Evolutionary conservation across 2,888 invertebrate species (phyloP).

Genomic region (Papilio protenor): DNA sequence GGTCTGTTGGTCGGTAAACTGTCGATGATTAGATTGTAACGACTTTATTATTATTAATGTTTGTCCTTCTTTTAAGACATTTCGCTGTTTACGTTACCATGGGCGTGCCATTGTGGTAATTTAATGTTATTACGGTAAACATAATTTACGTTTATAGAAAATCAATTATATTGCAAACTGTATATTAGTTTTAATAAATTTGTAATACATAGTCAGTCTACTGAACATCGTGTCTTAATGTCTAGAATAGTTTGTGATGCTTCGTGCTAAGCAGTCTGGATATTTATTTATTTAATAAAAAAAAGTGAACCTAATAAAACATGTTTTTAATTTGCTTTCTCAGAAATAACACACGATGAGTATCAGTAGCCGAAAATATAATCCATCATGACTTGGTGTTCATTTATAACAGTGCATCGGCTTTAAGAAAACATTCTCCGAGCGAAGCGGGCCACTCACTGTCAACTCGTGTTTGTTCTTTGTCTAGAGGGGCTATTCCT

Average conservation of each 20-base stretch:
- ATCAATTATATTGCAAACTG: background rate
- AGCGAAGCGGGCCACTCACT: conserved; percentile 45
- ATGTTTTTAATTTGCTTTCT: background rate
- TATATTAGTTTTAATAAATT: background rate
- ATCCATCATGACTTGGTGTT: conserved; percentile 19
- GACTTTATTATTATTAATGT: conserved; percentile 36
- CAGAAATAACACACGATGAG: background rate
- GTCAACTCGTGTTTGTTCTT: conserved; percentile 28
- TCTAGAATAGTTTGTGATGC: background rate
- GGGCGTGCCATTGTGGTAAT: background rate
- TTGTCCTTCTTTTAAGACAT: conserved; percentile 7
- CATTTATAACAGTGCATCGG: conserved; percentile 19
- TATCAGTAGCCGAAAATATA: background rate
- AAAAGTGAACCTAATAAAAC: background rate
- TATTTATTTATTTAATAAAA: background rate
- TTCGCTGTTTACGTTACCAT: background rate
- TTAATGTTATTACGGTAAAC: conserved; percentile 18
- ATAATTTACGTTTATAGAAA: background rate
- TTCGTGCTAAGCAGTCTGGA: background rate
- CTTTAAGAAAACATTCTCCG: conserved; percentile 46
- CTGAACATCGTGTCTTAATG: background rate
- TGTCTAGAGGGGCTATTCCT: conserved; percentile 15
- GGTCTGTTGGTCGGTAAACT: conserved; percentile 19
- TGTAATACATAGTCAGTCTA: background rate
- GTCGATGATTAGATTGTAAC: conserved; percentile 34